Conservation (phyloP, 2,888 invertebrate genomes). For the Drosophila nr. perissopoda region DNA sequence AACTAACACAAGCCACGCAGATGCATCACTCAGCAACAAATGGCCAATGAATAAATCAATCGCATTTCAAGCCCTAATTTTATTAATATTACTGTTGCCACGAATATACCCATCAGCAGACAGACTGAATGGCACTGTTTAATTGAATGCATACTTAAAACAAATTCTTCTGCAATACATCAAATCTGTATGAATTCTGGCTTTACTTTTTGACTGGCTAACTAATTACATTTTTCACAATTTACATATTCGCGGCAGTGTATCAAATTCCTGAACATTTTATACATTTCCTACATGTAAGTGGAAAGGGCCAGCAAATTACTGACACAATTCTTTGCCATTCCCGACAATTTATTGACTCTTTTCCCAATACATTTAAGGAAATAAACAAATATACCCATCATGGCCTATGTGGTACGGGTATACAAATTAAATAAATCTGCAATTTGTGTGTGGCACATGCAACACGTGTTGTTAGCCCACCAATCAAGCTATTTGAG, state of each 20-base stretch:
- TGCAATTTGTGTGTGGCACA: constrained; percentile 38
- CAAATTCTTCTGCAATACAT: neutral
- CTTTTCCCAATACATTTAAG: neutral
- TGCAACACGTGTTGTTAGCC: constrained; percentile 53
- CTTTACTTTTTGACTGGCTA: no score
- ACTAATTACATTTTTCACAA: neutral
- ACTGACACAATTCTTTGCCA: neutral
- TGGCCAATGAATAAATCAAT: constrained; percentile 62
- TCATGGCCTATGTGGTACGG: neutral
- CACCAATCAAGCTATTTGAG: constrained; percentile 14
- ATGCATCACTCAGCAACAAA: constrained; percentile 34
- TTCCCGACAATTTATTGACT: neutral
- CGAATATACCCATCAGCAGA: neutral
- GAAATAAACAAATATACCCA: neutral
- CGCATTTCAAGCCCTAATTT: constrained; percentile 6
- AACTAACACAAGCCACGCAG: constrained; percentile 32
- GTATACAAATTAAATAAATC: constrained; percentile 25
- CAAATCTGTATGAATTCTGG: no score
- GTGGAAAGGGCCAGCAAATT: neutral
- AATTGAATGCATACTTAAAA: neutral
- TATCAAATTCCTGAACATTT: neutral
- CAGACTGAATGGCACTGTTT: neutral
- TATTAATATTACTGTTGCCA: neutral
- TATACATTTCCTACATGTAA: neutral
- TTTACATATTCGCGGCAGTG: no score